phyloP scores from a whole-genome alignment of 2,113 vertebrate species.

The Pteropus alecto region DNA sequence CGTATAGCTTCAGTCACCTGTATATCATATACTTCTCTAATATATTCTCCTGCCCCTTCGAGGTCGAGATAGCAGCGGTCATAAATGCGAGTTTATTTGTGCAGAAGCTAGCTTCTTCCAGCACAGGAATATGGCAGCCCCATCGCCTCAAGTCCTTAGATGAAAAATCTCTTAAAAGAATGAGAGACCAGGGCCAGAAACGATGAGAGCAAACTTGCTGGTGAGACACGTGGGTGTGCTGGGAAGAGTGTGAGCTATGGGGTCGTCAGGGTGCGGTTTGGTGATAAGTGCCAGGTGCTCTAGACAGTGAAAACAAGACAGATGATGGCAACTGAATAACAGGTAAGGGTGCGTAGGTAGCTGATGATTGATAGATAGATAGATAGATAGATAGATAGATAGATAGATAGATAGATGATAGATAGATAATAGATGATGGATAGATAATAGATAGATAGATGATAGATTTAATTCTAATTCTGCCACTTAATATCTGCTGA shows the following conservation, averaged over 20 bases:
- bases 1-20: not conserved
- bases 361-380: not conserved
- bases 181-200: not conserved
- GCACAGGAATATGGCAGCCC: not conserved
- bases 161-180: not conserved
- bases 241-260: not conserved
- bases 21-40: not conserved
- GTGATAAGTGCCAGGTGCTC: not conserved
- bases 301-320: not conserved
- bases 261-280: rapidly evolving
- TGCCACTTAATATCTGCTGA: not conserved
- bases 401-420: not conserved
- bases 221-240: too few species aligned
- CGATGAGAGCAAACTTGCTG: not conserved
- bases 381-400: too few species aligned
- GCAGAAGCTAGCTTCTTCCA: not conserved
- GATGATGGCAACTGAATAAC: not conserved
- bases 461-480: not conserved
- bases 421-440: not conserved
- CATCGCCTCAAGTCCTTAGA: not conserved
- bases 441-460: not conserved
- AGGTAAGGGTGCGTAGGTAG: not conserved
- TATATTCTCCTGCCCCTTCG: not conserved
- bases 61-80: not conserved
- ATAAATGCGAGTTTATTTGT: not conserved